phyloP scores from a whole-genome alignment of 2,797 vertebrate genomes.

The Novumbra hubbsi region DNA sequence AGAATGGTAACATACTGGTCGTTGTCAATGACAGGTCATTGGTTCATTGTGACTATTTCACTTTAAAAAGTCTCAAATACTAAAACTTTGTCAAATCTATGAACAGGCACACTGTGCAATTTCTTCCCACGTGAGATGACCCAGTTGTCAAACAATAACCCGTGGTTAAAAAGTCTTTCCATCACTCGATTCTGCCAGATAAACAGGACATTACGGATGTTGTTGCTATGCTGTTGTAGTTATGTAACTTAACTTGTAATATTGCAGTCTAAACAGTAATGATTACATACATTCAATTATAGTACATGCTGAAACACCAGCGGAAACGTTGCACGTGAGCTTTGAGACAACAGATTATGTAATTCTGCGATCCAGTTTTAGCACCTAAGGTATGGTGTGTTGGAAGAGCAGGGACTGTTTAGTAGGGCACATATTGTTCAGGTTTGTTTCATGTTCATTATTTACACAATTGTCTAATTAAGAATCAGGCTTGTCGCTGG shows the following conservation, averaged over 20 bases:
- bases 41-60: not conserved
- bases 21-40: not conserved
- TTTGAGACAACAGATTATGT: not conserved
- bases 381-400: not conserved
- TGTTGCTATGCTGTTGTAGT: not conserved
- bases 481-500: not conserved
- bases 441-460: not conserved
- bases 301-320: not conserved
- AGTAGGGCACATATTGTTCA: not conserved
- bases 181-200: not conserved
- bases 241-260: constrained; percentile 1
- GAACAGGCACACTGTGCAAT: not conserved
- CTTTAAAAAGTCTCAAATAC: not conserved
- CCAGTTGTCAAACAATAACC: constrained; percentile 13
- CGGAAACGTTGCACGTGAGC: not conserved
- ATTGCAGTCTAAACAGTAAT: not conserved
- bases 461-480: not conserved
- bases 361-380: not conserved
- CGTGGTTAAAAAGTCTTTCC: constrained; percentile 6
- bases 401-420: not conserved
- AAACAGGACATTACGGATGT: constrained; percentile 2
- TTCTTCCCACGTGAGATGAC: not conserved
- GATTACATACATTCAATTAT: not conserved
- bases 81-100: not conserved
- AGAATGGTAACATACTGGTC: not conserved